Percentiles rank a stretch among this genome's conserved stretches.
phyloP scores from a whole-genome alignment of 2,797 vertebrate species.

The Myripristis jacobus region DNA sequence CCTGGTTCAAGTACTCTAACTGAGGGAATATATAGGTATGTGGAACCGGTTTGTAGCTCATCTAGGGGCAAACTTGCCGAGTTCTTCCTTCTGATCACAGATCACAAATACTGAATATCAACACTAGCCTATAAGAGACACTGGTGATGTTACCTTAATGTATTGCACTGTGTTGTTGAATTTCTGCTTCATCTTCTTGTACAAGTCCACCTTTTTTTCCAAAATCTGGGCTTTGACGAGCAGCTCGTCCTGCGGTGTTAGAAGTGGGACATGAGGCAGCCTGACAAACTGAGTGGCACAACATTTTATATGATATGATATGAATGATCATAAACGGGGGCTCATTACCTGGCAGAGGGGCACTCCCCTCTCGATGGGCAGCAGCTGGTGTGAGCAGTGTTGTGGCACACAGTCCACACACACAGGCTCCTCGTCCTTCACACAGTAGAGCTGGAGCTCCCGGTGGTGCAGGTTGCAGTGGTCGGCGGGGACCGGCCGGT shows the following conservation, averaged over 20 bases:
- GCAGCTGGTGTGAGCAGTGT: slow-evolving; percentile 74
- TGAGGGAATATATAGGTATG: no score
- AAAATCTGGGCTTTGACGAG: slow-evolving; percentile 76
- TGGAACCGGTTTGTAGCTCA: no score
- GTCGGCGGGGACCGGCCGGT: neutral
- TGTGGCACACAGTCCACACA: slow-evolving; percentile 80
- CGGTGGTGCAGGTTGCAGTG: slow-evolving; percentile 77
- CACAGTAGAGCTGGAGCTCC: slow-evolving; percentile 79
- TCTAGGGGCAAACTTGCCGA: no score
- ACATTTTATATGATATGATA: neutral
- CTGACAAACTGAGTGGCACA: neutral
- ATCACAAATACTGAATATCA: neutral
- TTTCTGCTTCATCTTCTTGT: slow-evolving; percentile 67
- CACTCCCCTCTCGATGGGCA: slow-evolving; percentile 46
- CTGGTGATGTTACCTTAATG: slow-evolving; percentile 76
- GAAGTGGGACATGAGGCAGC: neutral
- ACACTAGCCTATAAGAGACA: neutral
- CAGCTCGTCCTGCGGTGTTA: slow-evolving; percentile 72
- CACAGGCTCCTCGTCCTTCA: slow-evolving; percentile 81
- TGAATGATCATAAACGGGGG: neutral
- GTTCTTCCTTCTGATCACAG: no score
- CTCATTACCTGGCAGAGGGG: slow-evolving; percentile 72
- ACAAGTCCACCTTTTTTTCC: slow-evolving; percentile 74
- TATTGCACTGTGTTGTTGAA: slow-evolving; percentile 61
- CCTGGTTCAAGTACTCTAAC: no score